These are phyloP conservation scores for Pentalonia nigronervosa DNA, from an alignment of 1,140 invertebrate species.

Conservation along the genomic window DNA sequence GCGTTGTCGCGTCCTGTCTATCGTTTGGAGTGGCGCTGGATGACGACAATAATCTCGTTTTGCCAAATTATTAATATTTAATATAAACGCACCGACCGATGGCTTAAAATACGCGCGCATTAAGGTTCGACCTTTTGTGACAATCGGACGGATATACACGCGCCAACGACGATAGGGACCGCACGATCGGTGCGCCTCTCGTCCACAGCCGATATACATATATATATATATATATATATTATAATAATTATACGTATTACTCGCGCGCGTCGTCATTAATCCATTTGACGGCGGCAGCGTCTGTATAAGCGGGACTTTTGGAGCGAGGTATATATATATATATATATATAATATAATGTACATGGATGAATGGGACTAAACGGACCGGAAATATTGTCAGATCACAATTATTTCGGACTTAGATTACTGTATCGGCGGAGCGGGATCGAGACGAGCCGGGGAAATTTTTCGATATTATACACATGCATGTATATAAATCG, in stretches of 20 bases:
- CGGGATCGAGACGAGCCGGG: background rate
- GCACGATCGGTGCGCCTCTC: background rate
- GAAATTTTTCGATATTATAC: background rate
- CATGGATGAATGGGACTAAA: background rate
- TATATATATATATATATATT: background rate
- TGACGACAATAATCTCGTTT: constrained; percentile 39
- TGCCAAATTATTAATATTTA: background rate
- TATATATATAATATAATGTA: background rate
- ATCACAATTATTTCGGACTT: constrained; percentile 42
- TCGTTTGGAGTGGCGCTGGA: background rate
- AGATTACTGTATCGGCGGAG: background rate
- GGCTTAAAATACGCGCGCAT: constrained; percentile 32
- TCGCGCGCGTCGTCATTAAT: constrained; percentile 21
- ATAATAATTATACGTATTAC: background rate
- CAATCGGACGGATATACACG: constrained; percentile 37
- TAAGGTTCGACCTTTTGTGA: constrained; percentile 48
- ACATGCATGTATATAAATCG: background rate
- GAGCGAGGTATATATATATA: background rate
- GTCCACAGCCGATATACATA: background rate
- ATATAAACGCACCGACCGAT: constrained; percentile 6
- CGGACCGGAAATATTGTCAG: constrained; percentile 44
- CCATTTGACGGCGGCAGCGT: constrained; percentile 29
- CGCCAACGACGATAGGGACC: background rate
- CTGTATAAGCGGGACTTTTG: background rate
- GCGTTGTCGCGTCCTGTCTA: background rate